Evolutionary conservation across 2,797 vertebrate species (phyloP).

Genomic region (Acanthurus lineatus): DNA sequence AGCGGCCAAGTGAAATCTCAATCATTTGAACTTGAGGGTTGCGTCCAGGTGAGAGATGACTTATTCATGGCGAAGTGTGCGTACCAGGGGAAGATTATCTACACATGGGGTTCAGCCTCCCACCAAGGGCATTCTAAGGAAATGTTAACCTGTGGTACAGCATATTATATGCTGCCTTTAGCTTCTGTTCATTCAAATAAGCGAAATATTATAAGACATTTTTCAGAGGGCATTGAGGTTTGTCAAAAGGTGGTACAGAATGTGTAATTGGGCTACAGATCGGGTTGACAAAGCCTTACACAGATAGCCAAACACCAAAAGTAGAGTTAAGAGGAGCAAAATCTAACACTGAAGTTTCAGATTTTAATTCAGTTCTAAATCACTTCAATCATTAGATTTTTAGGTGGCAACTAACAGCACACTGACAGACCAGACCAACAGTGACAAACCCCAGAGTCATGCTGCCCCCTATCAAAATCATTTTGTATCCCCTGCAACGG

Average conservation of each 20-base stretch:
- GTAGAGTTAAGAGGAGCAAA: not conserved
- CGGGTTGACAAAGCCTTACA: not conserved
- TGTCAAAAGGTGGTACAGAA: constrained; percentile 3
- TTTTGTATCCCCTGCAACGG: not conserved
- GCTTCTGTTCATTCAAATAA: constrained; percentile 36
- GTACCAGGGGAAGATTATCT: constrained; percentile 64
- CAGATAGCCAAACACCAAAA: not conserved
- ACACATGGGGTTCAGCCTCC: constrained; percentile 38
- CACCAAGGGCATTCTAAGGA: constrained; percentile 63
- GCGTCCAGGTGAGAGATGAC: constrained; percentile 76
- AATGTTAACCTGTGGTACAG: constrained; percentile 47
- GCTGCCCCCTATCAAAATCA: not conserved
- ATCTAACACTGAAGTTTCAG: not conserved
- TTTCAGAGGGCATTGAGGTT: constrained; percentile 3
- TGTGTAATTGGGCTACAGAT: not conserved
- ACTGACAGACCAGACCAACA: too few relatives aligned
- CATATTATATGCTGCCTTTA: constrained; percentile 15
- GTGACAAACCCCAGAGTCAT: too few relatives aligned
- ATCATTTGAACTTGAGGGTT: constrained; percentile 76
- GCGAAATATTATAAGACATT: not conserved
- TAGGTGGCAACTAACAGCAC: too few relatives aligned
- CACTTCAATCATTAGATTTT: too few relatives aligned
- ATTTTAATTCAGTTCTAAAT: too few relatives aligned
- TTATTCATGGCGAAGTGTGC: constrained; percentile 75
- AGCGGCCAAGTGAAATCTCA: constrained; percentile 67